These are phyloP conservation scores for Liodrosophila aerea DNA, from an alignment of 2,888 invertebrate genomes.

Conservation along the genomic window DNA sequence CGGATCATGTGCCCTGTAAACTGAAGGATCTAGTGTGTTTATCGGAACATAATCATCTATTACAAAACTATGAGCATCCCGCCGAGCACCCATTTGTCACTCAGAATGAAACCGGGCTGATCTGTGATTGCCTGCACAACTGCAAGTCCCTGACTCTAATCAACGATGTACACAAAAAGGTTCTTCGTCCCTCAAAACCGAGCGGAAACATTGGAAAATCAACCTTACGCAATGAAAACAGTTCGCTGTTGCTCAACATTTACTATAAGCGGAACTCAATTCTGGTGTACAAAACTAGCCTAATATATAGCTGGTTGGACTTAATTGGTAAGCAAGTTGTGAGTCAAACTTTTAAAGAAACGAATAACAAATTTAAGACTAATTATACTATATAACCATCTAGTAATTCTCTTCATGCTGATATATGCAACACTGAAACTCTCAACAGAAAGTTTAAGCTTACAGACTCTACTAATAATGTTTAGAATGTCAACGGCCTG, in stretches of 20 bases:
- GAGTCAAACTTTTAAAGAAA: no score
- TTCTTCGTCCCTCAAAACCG: constrained; percentile 22
- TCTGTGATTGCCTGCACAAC: constrained; percentile 78
- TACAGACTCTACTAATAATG: no score
- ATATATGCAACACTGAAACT: no score
- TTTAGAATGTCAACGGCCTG: no score
- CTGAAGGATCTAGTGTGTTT: constrained; percentile 74
- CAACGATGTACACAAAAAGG: constrained; percentile 54
- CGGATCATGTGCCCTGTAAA: constrained; percentile 60
- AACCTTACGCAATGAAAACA: not conserved
- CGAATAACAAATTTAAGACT: no score
- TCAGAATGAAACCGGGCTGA: constrained; percentile 56
- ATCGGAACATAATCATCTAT: constrained; percentile 59
- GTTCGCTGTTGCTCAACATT: constrained; percentile 77
- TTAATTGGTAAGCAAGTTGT: constrained; percentile 79
- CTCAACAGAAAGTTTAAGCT: no score
- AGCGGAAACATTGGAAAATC: no score
- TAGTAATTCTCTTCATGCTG: no score
- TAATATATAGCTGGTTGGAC: constrained; percentile 82
- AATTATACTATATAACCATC: not conserved
- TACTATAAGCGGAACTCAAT: constrained; percentile 78
- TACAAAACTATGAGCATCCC: constrained; percentile 57
- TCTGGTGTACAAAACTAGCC: constrained; percentile 81
- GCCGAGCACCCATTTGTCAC: constrained; percentile 66
- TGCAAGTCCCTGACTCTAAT: constrained; percentile 74